phyloP scores from a whole-genome alignment of 2,797 vertebrate genomes.

The Furcifer pardalis region DNA sequence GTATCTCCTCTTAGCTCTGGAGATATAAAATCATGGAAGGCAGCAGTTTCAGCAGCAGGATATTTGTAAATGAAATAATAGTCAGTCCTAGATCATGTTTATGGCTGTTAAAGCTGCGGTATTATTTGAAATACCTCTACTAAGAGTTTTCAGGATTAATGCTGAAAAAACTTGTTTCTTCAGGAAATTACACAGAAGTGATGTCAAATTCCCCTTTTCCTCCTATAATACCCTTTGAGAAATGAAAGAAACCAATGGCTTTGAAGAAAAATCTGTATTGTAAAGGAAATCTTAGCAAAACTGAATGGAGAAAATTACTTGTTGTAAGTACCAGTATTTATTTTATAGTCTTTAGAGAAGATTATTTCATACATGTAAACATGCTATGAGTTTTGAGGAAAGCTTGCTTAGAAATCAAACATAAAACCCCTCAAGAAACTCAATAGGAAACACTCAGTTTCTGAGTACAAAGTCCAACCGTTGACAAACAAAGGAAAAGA shows the following conservation, averaged over 20 bases:
- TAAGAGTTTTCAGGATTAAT: constrained; percentile 21
- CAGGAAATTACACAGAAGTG: neutral
- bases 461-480: neutral
- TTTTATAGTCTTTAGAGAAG: neutral
- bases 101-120: constrained; percentile 21
- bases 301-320: neutral
- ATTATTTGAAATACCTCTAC: neutral
- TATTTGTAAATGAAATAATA: constrained; percentile 36
- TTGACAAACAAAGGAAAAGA: constrained; percentile 16
- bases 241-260: neutral
- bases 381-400: neutral
- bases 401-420: neutral
- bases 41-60: neutral
- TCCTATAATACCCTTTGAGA: neutral
- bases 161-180: constrained; percentile 9
- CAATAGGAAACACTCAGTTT: constrained; percentile 2
- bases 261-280: neutral
- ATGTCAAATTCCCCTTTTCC: neutral
- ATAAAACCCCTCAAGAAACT: neutral
- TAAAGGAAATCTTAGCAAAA: neutral
- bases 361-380: constrained; percentile 1
- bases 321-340: neutral
- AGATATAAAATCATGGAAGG: neutral
- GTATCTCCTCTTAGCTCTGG: neutral
- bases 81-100: constrained; percentile 30